Evolutionary conservation across 2,797 vertebrate species (phyloP), one percentile per base, ranked within the genome.

Genomic region (Alcedo atthis): DNA sequence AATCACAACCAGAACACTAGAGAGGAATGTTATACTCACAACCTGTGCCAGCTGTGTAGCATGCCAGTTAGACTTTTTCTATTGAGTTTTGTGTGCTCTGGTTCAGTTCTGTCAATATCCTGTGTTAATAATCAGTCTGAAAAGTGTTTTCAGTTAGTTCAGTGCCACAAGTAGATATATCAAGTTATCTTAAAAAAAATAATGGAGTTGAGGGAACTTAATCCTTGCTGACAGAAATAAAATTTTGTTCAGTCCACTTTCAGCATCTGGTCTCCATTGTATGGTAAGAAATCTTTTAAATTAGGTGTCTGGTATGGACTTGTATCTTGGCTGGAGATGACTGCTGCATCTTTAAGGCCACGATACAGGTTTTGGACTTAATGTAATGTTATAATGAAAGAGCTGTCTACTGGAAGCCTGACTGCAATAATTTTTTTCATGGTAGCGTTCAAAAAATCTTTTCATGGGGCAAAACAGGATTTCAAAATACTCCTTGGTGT

Each of bases 81-180:
- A 8, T 15, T 71, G 43, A 32, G 12, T n/a, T 14, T 46, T 62
- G 10, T 88, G 42, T 68, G 6, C 28, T 64, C 26, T 20, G 68
- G 33, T 58, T 79, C 87, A 54, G 35, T n/a, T 73, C 46, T 69
- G 71, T 58, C 57, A 35, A 5, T 46, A 46, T 55, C 79, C 21
- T 21, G 21, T n/a, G 82, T 87, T 67, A 67, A 63, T 64, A 54
- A 51, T 12, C 42, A 32, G 6, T 30, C 14, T 51, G 81, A 28
- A 84, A 25, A 57, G 71, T 64, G n/a, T 91, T 92, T 85, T 79
- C 71, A 59, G 35, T 51, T 73, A 87, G 64, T 67, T 90, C 57
- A 51, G 30, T 49, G 14, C 61, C 78, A 63, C 15, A 53, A 33
- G 49, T 49, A 70, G 40, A 58, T 82, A 11, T 3, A 83, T 40